These are phyloP conservation scores for Anser brachyrhynchus DNA, from an alignment of 2,113 vertebrate genomes.

Conservation along the genomic window DNA sequence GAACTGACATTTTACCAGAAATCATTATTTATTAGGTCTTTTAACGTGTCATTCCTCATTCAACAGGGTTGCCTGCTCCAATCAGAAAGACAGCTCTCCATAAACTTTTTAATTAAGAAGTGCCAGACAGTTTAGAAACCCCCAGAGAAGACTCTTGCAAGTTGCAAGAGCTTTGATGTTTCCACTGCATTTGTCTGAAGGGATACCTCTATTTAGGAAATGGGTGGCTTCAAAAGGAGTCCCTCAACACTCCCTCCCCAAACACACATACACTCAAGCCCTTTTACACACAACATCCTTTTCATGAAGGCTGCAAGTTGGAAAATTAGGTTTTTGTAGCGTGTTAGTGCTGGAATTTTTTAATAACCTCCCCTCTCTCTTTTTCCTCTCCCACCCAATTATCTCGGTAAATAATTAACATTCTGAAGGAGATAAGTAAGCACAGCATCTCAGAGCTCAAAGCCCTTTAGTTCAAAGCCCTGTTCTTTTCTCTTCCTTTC, in stretches of 20 bases:
- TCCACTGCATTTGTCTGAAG: slow-evolving; percentile 63
- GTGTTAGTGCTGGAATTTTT: slow-evolving; percentile 74
- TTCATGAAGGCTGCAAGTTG: slow-evolving; percentile 72
- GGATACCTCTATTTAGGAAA: slow-evolving; percentile 71
- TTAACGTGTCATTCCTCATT: slow-evolving; percentile 48
- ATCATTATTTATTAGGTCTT: slow-evolving; percentile 54
- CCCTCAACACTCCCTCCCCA: neutral
- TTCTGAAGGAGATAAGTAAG: slow-evolving; percentile 80
- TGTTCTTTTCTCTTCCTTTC: slow-evolving; percentile 77
- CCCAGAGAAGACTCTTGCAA: slow-evolving; percentile 64
- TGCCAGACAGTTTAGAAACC: slow-evolving; percentile 74
- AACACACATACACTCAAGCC: slow-evolving; percentile 43
- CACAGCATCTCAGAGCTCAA: slow-evolving; percentile 78
- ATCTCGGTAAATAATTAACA: slow-evolving; percentile 75
- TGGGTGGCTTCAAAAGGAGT: slow-evolving; percentile 55
- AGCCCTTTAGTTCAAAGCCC: slow-evolving; percentile 80
- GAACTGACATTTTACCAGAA: slow-evolving; percentile 10
- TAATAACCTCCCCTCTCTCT: slow-evolving; percentile 67
- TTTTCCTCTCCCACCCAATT: slow-evolving; percentile 64
- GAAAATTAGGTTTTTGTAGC: slow-evolving; percentile 68
- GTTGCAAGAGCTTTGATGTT: slow-evolving; percentile 74
- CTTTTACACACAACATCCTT: slow-evolving; percentile 75
- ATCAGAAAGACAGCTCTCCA: slow-evolving; percentile 65
- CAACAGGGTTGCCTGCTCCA: slow-evolving; percentile 51
- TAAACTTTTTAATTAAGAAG: slow-evolving; percentile 75